Percentiles rank a stretch among this genome's conserved stretches.
Conservation (phyloP, 2,888 invertebrate species). For the Brachycybe producta region DNA sequence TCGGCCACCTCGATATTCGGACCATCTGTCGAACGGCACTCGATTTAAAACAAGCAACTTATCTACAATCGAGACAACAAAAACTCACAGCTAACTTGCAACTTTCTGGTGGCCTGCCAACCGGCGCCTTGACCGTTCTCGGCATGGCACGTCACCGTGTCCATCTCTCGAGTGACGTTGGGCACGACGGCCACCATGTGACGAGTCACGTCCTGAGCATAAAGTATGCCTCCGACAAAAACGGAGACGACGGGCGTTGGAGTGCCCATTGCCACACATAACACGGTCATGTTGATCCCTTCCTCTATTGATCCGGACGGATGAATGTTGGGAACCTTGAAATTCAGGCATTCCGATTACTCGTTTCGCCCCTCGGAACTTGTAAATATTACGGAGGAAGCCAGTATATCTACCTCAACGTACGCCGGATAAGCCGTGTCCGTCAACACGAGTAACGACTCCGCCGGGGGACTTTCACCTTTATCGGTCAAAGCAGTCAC, state of each 20-base stretch:
- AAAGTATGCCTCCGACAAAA: slow-evolving; percentile 62
- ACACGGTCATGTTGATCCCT: slow-evolving; percentile 71
- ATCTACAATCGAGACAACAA: neutral
- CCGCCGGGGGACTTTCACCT: slow-evolving; percentile 62
- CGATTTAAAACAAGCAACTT: neutral
- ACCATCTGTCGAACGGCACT: slow-evolving; percentile 42
- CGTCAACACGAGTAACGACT: slow-evolving; percentile 72
- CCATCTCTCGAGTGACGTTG: slow-evolving; percentile 72
- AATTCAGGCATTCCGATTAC: neutral
- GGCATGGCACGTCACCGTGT: slow-evolving; percentile 72
- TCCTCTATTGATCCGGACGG: slow-evolving; percentile 69
- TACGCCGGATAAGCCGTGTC: slow-evolving; percentile 75
- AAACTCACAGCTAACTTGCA: slow-evolving; percentile 66
- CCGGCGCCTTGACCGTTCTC: slow-evolving; percentile 78
- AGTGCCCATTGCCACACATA: slow-evolving; percentile 71
- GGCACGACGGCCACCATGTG: slow-evolving; percentile 78
- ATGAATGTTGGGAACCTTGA: slow-evolving; percentile 55
- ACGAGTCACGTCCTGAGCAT: slow-evolving; percentile 65
- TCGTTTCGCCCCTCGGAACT: neutral
- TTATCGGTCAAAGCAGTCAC: slow-evolving; percentile 50
- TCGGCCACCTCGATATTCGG: slow-evolving; percentile 64
- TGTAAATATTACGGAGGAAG: neutral
- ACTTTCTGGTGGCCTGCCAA: slow-evolving; percentile 66
- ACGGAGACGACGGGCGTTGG: slow-evolving; percentile 72
- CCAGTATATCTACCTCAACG: slow-evolving; percentile 59